A percentile compares a stretch with the other conserved stretches of the same genome.
Evolutionary conservation across 1,140 invertebrate genomes (phyloP).

Genomic region (Bombus polaris): DNA sequence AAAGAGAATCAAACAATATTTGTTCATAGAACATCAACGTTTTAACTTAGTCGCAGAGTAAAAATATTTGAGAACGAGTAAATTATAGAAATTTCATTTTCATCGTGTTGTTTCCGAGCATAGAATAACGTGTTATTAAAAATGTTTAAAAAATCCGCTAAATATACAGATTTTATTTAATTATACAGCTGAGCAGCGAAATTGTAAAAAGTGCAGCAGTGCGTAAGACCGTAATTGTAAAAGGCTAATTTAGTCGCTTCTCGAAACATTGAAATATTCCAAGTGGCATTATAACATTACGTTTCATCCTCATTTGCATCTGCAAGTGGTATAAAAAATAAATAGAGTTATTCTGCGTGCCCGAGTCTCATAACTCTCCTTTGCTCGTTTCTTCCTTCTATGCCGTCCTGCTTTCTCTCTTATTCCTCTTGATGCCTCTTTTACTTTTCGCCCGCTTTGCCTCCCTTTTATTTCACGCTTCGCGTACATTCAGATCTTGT

Average conservation of each 20-base stretch:
- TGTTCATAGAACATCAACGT: too few species aligned
- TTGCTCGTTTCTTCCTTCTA: background rate
- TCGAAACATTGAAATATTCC: slow-evolving; percentile 12
- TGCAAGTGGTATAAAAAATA: slow-evolving; percentile 16
- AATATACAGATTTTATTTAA: background rate
- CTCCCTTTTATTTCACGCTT: slow-evolving; percentile 28
- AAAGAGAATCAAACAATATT: too few species aligned
- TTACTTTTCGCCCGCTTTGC: slow-evolving; percentile 18
- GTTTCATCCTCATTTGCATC: slow-evolving; percentile 20
- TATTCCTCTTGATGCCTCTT: slow-evolving; percentile 15
- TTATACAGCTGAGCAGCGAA: background rate
- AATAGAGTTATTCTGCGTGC: slow-evolving; percentile 20
- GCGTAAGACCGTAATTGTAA: background rate
- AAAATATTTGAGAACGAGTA: too few species aligned
- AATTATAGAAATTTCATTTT: too few species aligned
- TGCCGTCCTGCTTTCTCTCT: slow-evolving; percentile 3
- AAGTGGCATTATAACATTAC: slow-evolving; percentile 7
- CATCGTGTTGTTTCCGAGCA: background rate
- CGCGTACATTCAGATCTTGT: slow-evolving; percentile 20
- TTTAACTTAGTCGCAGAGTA: too few species aligned
- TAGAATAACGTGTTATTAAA: background rate
- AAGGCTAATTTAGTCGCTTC: background rate
- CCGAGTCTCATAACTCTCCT: slow-evolving; percentile 1
- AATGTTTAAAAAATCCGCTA: background rate
- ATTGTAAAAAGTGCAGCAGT: background rate